phyloP scores from a whole-genome alignment of 2,797 vertebrate species.

The Podarcis siculus region DNA sequence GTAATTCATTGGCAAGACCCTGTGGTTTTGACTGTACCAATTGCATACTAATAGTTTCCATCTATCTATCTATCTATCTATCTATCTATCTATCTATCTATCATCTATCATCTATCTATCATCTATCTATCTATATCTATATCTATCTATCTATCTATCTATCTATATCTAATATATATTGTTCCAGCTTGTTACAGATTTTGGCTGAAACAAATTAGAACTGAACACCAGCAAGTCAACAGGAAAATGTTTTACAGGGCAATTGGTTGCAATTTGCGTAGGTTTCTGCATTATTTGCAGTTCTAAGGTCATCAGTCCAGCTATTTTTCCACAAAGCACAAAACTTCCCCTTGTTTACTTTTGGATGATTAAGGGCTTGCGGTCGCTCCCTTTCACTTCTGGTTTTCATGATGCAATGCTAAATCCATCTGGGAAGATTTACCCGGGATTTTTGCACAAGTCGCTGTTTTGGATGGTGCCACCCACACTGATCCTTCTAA shows the following conservation, averaged over 20 bases:
- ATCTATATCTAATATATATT: neutral
- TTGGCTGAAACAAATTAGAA: slow-evolving; percentile 12
- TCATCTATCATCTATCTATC: no score
- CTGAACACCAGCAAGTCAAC: neutral
- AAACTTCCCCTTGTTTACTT: neutral
- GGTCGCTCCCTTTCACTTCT: neutral
- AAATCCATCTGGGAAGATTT: neutral
- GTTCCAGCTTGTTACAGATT: neutral
- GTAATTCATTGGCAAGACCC: neutral
- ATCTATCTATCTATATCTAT: no score
- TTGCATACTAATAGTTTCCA: neutral
- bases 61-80: neutral
- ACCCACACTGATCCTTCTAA: neutral
- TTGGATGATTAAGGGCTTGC: neutral
- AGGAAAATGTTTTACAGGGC: neutral
- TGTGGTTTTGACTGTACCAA: neutral
- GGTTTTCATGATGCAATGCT: neutral
- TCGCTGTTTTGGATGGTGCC: neutral
- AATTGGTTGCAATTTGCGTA: neutral
- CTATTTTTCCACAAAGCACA: neutral
- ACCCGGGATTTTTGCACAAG: neutral
- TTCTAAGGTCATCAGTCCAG: neutral
- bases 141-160: no score
- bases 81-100: no score
- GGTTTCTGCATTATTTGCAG: neutral